These are phyloP conservation scores for Parnassius glacialis DNA, from an alignment of 2,888 invertebrate species.

Conservation along the genomic window DNA sequence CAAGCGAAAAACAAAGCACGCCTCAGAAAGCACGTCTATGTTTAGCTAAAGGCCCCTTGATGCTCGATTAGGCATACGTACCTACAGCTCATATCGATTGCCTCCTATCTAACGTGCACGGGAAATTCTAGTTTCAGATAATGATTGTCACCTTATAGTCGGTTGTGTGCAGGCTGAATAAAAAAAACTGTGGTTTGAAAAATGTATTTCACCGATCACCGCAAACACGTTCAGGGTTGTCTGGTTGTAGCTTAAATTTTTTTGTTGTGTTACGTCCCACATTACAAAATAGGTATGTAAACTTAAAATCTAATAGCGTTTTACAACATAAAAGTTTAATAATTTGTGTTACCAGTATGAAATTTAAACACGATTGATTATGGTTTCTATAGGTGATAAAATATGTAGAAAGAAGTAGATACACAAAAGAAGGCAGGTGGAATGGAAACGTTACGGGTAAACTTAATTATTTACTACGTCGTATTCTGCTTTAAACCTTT, in stretches of 20 bases:
- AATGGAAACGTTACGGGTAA: no score
- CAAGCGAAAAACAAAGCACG: constrained; percentile 4
- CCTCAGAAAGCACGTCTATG: constrained; percentile 20
- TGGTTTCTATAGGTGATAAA: no score
- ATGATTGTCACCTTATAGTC: constrained; percentile 64
- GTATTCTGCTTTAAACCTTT: no score
- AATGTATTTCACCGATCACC: constrained; percentile 1
- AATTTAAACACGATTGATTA: no score
- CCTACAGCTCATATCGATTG: constrained; percentile 64
- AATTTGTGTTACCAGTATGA: no score
- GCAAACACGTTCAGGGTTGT: constrained; percentile 22
- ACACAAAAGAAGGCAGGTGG: no score
- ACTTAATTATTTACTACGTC: no score
- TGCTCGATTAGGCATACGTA: constrained; percentile 64
- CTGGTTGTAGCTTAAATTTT: not conserved
- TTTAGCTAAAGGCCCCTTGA: constrained; percentile 28
- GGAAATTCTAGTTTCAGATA: constrained; percentile 66
- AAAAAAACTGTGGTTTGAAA: constrained; percentile 29
- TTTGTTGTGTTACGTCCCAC: not conserved
- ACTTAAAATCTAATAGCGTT: not conserved
- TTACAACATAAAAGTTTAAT: no score
- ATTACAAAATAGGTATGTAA: constrained; percentile 2
- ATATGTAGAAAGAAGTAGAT: no score
- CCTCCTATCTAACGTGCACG: constrained; percentile 53
- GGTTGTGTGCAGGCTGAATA: constrained; percentile 42